These are phyloP conservation scores for Eutolmus rufibarbis DNA, from an alignment of 2,888 invertebrate species.

Conservation along the genomic window DNA sequence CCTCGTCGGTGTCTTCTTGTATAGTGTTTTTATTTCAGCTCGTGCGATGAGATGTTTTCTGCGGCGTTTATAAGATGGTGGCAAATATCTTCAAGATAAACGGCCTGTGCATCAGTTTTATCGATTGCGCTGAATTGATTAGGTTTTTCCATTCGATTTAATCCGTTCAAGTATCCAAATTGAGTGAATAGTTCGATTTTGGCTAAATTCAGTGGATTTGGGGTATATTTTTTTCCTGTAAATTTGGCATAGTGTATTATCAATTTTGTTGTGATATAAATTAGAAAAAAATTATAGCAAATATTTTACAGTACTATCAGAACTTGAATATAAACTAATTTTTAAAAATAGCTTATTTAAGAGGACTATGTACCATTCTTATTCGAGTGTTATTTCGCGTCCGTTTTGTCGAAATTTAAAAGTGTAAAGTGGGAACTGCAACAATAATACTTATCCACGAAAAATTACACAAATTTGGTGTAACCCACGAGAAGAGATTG, in stretches of 20 bases:
- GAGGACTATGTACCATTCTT: background rate
- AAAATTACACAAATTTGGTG: background rate
- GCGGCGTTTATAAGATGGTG: slow-evolving; percentile 45
- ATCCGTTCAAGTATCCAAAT: slow-evolving; percentile 13
- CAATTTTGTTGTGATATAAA: background rate
- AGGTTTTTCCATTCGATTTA: slow-evolving; percentile 17
- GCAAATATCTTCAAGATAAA: slow-evolving; percentile 44
- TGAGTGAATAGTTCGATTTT: slow-evolving; percentile 6
- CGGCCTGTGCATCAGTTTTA: slow-evolving; percentile 13
- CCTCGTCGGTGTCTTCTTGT: background rate
- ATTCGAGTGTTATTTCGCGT: background rate
- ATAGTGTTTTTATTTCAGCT: slow-evolving; percentile 22
- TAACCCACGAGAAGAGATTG: background rate
- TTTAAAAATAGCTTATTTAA: background rate
- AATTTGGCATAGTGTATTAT: background rate
- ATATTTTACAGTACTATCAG: background rate
- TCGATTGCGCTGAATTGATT: slow-evolving; percentile 38
- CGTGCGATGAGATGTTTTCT: slow-evolving; percentile 31
- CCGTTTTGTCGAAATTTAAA: background rate
- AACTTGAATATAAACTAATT: background rate
- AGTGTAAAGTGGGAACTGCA: background rate
- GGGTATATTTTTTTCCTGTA: background rate
- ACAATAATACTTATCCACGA: background rate
- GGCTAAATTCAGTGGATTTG: slow-evolving; percentile 24
- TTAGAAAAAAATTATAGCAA: background rate